Base-by-base conservation (phyloP, 2,888 invertebrate genomes). In the Portevinia maculata region DNA sequence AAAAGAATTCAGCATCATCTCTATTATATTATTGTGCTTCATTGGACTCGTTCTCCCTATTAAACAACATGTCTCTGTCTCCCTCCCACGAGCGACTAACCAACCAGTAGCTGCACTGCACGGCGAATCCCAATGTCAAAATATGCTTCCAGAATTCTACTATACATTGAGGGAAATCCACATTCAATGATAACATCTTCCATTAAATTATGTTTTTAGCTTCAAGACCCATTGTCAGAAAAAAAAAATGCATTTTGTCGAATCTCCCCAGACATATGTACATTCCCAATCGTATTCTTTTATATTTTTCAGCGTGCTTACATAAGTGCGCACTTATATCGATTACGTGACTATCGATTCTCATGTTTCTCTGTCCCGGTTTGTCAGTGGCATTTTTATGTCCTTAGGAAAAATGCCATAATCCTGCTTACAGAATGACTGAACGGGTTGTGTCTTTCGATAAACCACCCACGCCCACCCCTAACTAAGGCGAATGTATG, bases 321-420 rank as follows among this genome's bases (percentile, higher is more conserved):
- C 41, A 55, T 59, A 59, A 81, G 69, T 81, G 70, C 76, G 76
- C 70, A 76, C 76, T 81, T 76, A 76, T 64, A 81, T 81, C 81
- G 81, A 76, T 81, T 76, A 76, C 76, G 75, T 76, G 81, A 81
- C 70, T 75, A 75, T 81, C 75, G 50, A 75, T 62, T 62, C 50
- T 60, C 60, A 21, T 55, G 48, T 11, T 48, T 30, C 15, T 52
- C 32, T 13, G 17, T 24, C 41, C 41, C 37, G 46, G 55, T 55
- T 46, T 75, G 75, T 30, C 64, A 65, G 81, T 70, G 76, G 70
- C 76, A 81, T 81, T 76, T 52, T 64, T 65, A 41, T 65, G 70
- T 81, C 41, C 64, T 60, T 19, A 52, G 34, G 70, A 81, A 76
- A 64, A 76, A 70, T 81, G 64, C 59, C 65, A 76, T 76, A 75